phyloP scores from a whole-genome alignment of 1,140 invertebrate species.

The Zaprionus ornatus region DNA sequence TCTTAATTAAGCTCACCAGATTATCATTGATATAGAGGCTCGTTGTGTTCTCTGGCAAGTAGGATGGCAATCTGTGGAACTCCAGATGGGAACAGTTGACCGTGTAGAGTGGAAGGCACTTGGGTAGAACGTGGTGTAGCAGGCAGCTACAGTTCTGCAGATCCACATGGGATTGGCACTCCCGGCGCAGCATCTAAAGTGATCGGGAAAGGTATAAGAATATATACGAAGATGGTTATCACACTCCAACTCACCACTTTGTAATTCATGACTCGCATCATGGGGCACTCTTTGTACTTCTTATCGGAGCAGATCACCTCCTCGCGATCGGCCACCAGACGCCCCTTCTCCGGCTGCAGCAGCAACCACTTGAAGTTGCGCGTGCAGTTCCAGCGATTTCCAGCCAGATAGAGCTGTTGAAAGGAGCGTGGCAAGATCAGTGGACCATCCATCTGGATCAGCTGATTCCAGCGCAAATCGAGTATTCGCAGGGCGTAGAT shows the following conservation, averaged over 20 bases:
- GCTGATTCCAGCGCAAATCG: constrained; percentile 85
- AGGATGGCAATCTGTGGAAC: constrained; percentile 60
- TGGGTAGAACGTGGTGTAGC: constrained; percentile 69
- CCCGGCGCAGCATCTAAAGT: constrained; percentile 52
- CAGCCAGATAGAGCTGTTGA: constrained; percentile 82
- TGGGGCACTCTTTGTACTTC: constrained; percentile 84
- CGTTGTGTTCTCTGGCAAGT: constrained; percentile 76
- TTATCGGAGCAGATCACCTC: constrained; percentile 84
- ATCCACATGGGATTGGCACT: constrained; percentile 68
- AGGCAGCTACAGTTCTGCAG: constrained; percentile 70
- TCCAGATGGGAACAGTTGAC: constrained; percentile 76
- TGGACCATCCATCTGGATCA: constrained; percentile 80
- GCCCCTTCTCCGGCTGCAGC: constrained; percentile 78
- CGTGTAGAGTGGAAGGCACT: constrained; percentile 85
- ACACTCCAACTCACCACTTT: constrained; percentile 83
- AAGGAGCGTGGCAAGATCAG: constrained; percentile 77
- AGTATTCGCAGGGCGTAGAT: constrained; percentile 76
- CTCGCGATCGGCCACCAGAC: constrained; percentile 84
- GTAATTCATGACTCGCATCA: constrained; percentile 85
- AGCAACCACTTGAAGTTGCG: constrained; percentile 86
- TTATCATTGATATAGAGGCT: constrained; percentile 73
- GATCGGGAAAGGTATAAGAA: background rate
- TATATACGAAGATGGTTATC: no score
- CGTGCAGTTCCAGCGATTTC: constrained; percentile 87
- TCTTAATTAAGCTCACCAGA: constrained; percentile 41